phyloP scores from a whole-genome alignment of 1,140 invertebrate species.

The Elymnias hypermnestra region DNA sequence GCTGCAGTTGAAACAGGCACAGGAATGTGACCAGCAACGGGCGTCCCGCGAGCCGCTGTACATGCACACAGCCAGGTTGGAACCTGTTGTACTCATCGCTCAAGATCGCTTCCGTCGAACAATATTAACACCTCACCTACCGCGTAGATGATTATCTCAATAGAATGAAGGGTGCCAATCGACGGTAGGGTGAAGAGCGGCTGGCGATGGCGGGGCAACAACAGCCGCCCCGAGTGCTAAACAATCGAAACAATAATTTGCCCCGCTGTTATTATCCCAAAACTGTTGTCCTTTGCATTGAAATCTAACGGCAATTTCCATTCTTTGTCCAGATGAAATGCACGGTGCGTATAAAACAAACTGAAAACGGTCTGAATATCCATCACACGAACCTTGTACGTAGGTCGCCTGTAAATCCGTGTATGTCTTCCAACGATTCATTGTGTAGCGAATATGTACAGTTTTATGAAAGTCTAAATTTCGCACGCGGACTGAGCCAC shows the following conservation, averaged over 20 bases:
- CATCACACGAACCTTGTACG: slow-evolving; percentile 92
- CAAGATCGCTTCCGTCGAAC: slow-evolving; percentile 24
- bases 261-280: slow-evolving; percentile 93
- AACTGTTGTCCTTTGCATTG: slow-evolving; percentile 88
- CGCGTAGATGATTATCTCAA: slow-evolving; percentile 33
- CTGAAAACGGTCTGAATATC: slow-evolving; percentile 93
- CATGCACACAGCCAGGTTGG: slow-evolving; percentile 12
- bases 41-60: slow-evolving; percentile 22
- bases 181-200: slow-evolving; percentile 49
- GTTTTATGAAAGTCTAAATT: slow-evolving; percentile 95
- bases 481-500: slow-evolving; percentile 89
- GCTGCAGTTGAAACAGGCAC: slow-evolving; percentile 38
- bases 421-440: slow-evolving; percentile 90
- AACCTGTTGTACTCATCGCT: slow-evolving; percentile 27
- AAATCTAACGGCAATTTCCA: slow-evolving; percentile 91
- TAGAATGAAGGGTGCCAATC: slow-evolving; percentile 73
- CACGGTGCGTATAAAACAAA: slow-evolving; percentile 85
- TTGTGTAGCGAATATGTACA: slow-evolving; percentile 90
- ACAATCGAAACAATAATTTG: slow-evolving; percentile 91
- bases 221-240: slow-evolving; percentile 75
- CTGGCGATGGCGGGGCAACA: slow-evolving; percentile 27
- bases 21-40: slow-evolving; percentile 49
- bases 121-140: slow-evolving; percentile 25
- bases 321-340: slow-evolving; percentile 82
- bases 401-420: slow-evolving; percentile 90